These are phyloP conservation scores for Furcula furcula DNA, from an alignment of 2,888 invertebrate species.

Conservation along the genomic window DNA sequence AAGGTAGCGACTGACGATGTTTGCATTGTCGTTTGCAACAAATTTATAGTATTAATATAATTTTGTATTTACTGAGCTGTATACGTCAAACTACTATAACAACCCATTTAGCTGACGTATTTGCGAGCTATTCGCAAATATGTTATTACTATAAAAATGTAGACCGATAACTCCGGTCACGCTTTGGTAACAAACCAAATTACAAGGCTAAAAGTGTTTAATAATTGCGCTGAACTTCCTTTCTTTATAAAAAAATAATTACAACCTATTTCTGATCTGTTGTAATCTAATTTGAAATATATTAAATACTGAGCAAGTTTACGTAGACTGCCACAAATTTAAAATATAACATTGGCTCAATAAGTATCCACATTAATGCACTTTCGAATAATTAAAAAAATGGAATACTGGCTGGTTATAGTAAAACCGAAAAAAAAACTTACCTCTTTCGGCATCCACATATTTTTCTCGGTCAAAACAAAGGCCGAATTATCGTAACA, in stretches of 20 bases:
- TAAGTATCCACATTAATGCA: too few relatives aligned
- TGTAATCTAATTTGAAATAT: too few relatives aligned
- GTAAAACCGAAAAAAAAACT: too few relatives aligned
- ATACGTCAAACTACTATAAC: neutral
- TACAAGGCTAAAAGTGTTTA: constrained; percentile 24
- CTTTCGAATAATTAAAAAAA: too few relatives aligned
- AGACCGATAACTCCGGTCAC: constrained; percentile 21
- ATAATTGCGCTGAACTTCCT: constrained; percentile 14
- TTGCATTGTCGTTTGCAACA: neutral
- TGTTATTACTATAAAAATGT: neutral
- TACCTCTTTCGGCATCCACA: constrained; percentile 46
- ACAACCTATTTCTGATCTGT: too few relatives aligned
- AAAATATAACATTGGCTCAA: neutral
- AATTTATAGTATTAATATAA: neutral
- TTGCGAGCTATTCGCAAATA: neutral
- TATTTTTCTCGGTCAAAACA: constrained; percentile 60
- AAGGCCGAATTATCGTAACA: constrained; percentile 66
- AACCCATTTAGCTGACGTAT: neutral
- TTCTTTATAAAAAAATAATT: constrained; percentile 6
- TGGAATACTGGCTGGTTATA: too few relatives aligned
- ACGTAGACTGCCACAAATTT: too few relatives aligned
- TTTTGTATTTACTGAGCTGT: neutral
- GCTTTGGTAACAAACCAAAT: constrained; percentile 22
- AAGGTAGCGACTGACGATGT: neutral
- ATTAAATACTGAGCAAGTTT: too few relatives aligned